Base-by-base conservation (phyloP, 2,113 vertebrate genomes). In the Cyanoderma ruficeps region DNA sequence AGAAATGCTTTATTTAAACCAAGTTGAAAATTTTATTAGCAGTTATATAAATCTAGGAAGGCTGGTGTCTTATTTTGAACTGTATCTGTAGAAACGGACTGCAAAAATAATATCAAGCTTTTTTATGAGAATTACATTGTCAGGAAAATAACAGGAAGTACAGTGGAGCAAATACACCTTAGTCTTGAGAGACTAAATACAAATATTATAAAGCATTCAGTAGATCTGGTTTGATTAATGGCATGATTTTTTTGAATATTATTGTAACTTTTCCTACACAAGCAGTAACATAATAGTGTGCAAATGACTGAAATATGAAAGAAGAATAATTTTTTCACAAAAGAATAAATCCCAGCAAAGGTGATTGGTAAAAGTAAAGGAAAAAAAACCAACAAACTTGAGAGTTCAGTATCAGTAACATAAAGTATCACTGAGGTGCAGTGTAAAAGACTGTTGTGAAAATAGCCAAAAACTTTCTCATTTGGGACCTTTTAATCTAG, bases 1-100 rank as follows among this genome's bases (percentile, higher is more conserved):
- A 28, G n/a, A 81, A 90, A 69, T 86, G 31, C 13, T 65, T 94
- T 77, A 70, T 52, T 89, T 89, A 88, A 57, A 83, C 9, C 4
- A 86, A 81, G 41, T 4, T 11, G 20, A 71, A 87, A 56, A 33
- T 57, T 60, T 53, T 49, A 70, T 70, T 90, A 80, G 53, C 46
- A 76, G 50, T 31, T 50, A 42, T 18, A 27, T 67, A 50, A 35
- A 21, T 50, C 15, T n/a, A 69, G 35, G 22, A 60, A 61, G 44
- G 28, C 17, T 4, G 0, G 28, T 65, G 14, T 83, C 75, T 87
- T 41, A 30, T 46, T 86, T 90, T 90, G 61, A 87, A 80, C 9
- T 4, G 1, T 18, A 13, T 49, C 20, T 37, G 15, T 61, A 74
- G 75, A 91, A 91, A 70, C 42, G 3, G 20, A 25, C 42, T 55